Evolutionary conservation across 2,113 vertebrate genomes (phyloP).

Genomic region (Genyomyrus donnyi): DNA sequence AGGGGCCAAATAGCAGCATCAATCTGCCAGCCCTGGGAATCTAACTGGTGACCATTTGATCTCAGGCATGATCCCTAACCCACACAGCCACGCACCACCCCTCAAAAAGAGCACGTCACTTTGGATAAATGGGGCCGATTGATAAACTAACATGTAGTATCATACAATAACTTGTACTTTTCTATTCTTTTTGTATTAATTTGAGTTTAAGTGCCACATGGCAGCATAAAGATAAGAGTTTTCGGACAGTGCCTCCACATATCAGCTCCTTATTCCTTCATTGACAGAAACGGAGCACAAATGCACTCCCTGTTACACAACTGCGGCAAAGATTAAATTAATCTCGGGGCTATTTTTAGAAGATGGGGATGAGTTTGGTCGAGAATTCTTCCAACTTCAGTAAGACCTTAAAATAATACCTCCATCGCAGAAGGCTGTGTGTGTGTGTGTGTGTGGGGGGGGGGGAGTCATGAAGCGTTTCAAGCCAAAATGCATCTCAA

Average conservation of each 20-base stretch:
- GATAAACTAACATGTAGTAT: neutral
- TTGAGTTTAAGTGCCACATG: neutral
- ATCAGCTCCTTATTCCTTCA: neutral
- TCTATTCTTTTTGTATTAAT: neutral
- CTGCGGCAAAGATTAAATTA: neutral
- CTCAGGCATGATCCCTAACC: neutral
- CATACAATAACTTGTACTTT: neutral
- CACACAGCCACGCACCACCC: neutral
- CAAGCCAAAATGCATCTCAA: neutral
- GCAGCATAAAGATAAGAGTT: neutral
- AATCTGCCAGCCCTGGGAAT: neutral
- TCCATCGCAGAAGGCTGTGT: neutral
- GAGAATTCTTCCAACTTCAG: neutral
- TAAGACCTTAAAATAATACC: constrained; percentile 1
- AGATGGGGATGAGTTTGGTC: neutral
- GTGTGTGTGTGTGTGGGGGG: neutral
- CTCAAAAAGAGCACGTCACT: neutral
- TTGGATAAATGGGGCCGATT: too few species aligned
- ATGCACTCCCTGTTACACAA: neutral
- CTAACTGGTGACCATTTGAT: neutral
- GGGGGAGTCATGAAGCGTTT: neutral
- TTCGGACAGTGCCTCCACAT: too few species aligned
- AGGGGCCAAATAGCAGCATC: neutral
- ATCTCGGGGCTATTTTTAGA: neutral
- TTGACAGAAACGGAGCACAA: neutral